Percentiles rank a stretch among this genome's conserved stretches.
Evolutionary conservation across 1,140 invertebrate species (phyloP).

Genomic region (Condylostylus longicornis): DNA sequence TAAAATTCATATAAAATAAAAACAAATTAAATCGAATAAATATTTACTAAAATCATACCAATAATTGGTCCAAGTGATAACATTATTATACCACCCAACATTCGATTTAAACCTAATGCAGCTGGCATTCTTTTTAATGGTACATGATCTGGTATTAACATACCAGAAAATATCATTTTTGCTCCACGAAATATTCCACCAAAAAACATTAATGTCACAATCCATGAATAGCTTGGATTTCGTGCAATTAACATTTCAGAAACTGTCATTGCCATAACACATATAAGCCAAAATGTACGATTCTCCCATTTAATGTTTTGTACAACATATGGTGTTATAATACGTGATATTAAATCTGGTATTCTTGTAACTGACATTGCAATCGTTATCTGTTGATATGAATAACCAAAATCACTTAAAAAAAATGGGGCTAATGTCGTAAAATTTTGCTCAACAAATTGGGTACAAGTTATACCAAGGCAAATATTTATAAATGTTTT

Average conservation of each 20-base stretch:
- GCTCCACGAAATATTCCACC: conserved; percentile 47
- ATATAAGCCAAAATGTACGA: conserved; percentile 50
- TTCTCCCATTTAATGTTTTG: conserved; percentile 44
- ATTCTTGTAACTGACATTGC: conserved; percentile 44
- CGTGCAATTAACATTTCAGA: conserved; percentile 42
- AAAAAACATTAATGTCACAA: conserved; percentile 37
- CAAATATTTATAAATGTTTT: conserved; percentile 49
- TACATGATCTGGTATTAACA: conserved; percentile 48
- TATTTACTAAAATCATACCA: conserved; percentile 31
- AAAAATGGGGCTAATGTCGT: conserved; percentile 52
- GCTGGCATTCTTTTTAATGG: conserved; percentile 43
- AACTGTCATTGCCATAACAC: conserved; percentile 43
- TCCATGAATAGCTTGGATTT: conserved; percentile 30
- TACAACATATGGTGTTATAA: conserved; percentile 45
- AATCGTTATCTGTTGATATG: conserved; percentile 37
- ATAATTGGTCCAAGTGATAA: conserved; percentile 39
- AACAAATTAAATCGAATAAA: no score
- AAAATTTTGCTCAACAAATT: conserved; percentile 54
- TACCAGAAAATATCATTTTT: conserved; percentile 49
- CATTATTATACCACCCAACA: conserved; percentile 42
- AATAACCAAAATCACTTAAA: conserved; percentile 40
- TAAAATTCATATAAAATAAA: no score
- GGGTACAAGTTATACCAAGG: conserved; percentile 48
- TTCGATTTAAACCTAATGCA: conserved; percentile 43
- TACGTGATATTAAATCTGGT: conserved; percentile 42